Evolutionary conservation across 2,888 invertebrate species (phyloP).

Genomic region (Drosophila antonietae): DNA sequence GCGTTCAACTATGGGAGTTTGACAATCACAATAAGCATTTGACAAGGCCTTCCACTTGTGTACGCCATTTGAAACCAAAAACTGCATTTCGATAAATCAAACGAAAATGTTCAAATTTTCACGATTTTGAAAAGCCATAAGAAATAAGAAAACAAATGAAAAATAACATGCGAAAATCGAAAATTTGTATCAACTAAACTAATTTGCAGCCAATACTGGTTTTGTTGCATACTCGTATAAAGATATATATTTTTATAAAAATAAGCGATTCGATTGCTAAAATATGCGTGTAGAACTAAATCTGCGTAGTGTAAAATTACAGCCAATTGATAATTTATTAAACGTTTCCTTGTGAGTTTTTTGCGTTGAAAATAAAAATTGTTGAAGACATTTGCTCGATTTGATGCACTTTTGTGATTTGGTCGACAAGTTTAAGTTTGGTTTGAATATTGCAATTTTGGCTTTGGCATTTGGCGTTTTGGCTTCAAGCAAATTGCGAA

Average conservation of each 20-base stretch:
- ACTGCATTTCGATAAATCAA: slow-evolving; percentile 7
- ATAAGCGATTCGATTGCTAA: slow-evolving; percentile 57
- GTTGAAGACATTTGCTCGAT: slow-evolving; percentile 14
- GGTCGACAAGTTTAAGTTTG: slow-evolving; percentile 25
- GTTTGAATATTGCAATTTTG: slow-evolving; percentile 33
- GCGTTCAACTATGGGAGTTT: slow-evolving; percentile 39
- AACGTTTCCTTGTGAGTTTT: not conserved
- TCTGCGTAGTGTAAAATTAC: slow-evolving; percentile 21
- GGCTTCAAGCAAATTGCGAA: slow-evolving; percentile 52
- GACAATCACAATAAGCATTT: slow-evolving; percentile 74
- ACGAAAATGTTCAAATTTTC: slow-evolving; percentile 24
- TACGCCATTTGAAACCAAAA: slow-evolving; percentile 1
- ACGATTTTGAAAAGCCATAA: slow-evolving; percentile 35
- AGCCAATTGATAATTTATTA: slow-evolving; percentile 38
- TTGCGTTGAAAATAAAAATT: slow-evolving; percentile 14
- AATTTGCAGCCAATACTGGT: slow-evolving; percentile 71
- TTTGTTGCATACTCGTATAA: slow-evolving; percentile 32
- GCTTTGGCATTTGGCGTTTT: slow-evolving; percentile 42
- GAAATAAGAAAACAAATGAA: slow-evolving; percentile 1
- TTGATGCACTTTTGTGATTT: slow-evolving; percentile 33
- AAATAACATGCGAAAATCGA: slow-evolving; percentile 54
- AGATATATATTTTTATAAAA: not conserved
- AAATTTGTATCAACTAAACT: slow-evolving; percentile 65
- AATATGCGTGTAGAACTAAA: slow-evolving; percentile 2
- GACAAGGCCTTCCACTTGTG: slow-evolving; percentile 36